A percentile compares a stretch with the other conserved stretches of the same genome.
Evolutionary conservation across 2,888 invertebrate species (phyloP).

Genomic region (Synergus laeviventris): DNA sequence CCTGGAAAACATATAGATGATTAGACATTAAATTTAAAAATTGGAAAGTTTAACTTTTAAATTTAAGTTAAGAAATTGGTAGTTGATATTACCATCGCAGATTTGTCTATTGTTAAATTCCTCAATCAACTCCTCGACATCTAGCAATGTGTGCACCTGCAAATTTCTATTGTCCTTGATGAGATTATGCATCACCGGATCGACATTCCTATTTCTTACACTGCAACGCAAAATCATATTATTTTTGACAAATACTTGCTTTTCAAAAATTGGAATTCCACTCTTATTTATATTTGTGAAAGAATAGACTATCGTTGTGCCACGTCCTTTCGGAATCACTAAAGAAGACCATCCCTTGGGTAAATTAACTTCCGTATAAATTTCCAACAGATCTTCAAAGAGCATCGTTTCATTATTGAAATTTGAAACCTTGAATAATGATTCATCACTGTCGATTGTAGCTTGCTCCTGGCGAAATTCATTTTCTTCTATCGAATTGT

Average conservation of each 20-base stretch:
- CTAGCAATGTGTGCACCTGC: conserved; percentile 61
- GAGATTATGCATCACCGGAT: conserved; percentile 66
- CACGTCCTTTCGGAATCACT: conserved; percentile 67
- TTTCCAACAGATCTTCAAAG: conserved; percentile 71
- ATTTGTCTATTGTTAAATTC: conserved; percentile 69
- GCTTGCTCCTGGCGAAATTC: conserved; percentile 15
- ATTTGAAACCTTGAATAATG: neutral
- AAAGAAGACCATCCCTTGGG: conserved; percentile 69
- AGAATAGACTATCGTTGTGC: conserved; percentile 68
- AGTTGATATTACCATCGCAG: conserved; percentile 65
- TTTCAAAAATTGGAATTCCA: conserved; percentile 69
- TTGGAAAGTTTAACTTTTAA: neutral
- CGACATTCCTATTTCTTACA: conserved; percentile 64
- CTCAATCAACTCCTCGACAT: conserved; percentile 69
- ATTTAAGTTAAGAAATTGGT: neutral
- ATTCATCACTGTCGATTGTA: neutral
- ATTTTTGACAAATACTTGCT: conserved; percentile 69
- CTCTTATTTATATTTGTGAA: conserved; percentile 64
- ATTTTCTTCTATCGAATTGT: neutral
- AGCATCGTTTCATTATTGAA: conserved; percentile 58
- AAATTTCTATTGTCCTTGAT: conserved; percentile 61
- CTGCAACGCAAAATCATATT: conserved; percentile 68
- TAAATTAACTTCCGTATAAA: conserved; percentile 67
- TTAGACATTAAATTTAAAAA: conserved; percentile 1
- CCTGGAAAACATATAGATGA: conserved; percentile 45